Conservation (phyloP, 1,140 invertebrate genomes). For the Hyphantria cunea region DNA sequence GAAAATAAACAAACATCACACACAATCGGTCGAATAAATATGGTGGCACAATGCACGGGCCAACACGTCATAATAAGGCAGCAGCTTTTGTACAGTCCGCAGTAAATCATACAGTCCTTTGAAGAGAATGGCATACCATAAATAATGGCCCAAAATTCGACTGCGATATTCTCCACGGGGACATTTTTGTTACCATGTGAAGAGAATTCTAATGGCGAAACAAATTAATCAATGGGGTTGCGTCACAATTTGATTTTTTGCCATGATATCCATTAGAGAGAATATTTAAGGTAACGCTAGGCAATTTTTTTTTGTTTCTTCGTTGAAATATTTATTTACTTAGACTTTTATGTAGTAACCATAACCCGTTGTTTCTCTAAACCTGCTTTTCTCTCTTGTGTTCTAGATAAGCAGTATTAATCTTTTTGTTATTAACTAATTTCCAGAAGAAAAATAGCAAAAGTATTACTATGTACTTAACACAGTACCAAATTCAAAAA, state of each 20-base stretch:
- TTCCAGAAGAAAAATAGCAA: no score
- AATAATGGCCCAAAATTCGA: constrained; percentile 72
- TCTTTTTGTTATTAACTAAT: no score
- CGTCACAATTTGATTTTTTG: constrained; percentile 60
- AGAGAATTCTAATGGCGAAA: constrained; percentile 66
- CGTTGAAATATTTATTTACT: no score
- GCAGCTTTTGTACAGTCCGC: constrained; percentile 68
- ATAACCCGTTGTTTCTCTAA: no score
- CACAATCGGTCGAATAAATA: constrained; percentile 75
- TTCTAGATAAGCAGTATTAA: no score
- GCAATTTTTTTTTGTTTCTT: no score
- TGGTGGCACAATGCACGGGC: constrained; percentile 71
- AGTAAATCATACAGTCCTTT: constrained; percentile 77
- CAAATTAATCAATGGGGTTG: constrained; percentile 69
- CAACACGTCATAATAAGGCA: constrained; percentile 78
- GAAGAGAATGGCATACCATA: constrained; percentile 75
- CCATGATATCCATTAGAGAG: no score
- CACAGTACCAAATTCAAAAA: no score
- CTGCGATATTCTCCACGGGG: constrained; percentile 50
- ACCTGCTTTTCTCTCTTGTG: no score
- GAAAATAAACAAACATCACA: constrained; percentile 77
- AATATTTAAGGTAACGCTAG: no score
- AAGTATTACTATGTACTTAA: no score
- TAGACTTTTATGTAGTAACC: no score
- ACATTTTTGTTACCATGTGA: constrained; percentile 55